Evolutionary conservation across 1,140 invertebrate species (phyloP).

Genomic region (Euglossa dilemma): DNA sequence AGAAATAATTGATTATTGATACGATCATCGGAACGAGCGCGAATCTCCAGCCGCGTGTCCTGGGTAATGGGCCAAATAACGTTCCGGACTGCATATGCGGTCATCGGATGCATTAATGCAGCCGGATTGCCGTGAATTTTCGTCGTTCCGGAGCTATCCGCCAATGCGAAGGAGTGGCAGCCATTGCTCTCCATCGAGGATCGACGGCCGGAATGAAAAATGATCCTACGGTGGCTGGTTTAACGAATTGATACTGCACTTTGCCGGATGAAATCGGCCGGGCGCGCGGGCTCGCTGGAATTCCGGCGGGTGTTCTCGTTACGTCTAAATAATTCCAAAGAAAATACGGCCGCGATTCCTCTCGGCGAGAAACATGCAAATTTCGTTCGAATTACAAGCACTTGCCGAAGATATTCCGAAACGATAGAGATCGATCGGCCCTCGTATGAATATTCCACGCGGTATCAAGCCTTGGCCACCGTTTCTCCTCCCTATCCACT

Average conservation of each 20-base stretch:
- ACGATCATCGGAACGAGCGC: neutral
- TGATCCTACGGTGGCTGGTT: conserved; percentile 13
- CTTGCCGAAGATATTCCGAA: conserved; percentile 10
- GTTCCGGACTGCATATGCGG: conserved; percentile 11
- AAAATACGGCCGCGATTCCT: neutral
- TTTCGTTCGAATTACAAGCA: conserved; percentile 2
- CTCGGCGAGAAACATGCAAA: conserved; percentile 18
- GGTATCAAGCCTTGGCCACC: conserved; percentile 1
- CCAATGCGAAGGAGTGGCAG: conserved; percentile 14
- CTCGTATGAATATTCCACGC: conserved; percentile 31
- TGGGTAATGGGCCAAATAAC: conserved; percentile 32
- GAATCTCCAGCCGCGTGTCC: neutral
- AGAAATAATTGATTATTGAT: conserved; percentile 41
- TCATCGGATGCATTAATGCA: conserved; percentile 33
- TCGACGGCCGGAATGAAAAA: conserved; percentile 24
- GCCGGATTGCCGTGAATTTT: conserved; percentile 34
- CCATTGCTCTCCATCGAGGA: conserved; percentile 10
- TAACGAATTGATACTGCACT: conserved; percentile 43
- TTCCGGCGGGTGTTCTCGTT: neutral
- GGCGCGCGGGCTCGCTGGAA: neutral
- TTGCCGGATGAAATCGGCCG: conserved; percentile 24
- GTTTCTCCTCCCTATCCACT: conserved; percentile 22
- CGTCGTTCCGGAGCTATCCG: neutral
- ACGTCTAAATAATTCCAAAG: conserved; percentile 10
- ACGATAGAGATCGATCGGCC: neutral